A percentile compares a stretch with the other conserved stretches of the same genome.
Conservation (phyloP, 2,888 invertebrate genomes). For the Hermodice carunculata region DNA sequence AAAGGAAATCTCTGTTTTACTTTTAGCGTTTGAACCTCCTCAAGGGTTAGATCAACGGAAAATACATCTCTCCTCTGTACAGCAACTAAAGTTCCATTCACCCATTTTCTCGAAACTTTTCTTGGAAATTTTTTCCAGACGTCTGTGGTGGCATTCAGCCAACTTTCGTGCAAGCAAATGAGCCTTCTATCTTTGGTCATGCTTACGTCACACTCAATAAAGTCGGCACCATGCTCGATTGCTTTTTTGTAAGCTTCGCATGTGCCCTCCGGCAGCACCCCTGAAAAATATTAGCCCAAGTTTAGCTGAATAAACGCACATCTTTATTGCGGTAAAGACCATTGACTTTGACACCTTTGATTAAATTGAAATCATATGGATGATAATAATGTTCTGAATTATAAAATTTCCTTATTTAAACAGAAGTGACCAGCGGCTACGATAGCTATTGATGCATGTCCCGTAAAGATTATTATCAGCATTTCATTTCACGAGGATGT, state of each 20-base stretch:
- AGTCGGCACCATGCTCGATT: constrained; percentile 43
- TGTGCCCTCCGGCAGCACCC: constrained; percentile 45
- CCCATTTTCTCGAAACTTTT: no score
- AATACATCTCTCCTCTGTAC: constrained; percentile 22
- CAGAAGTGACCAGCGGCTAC: no score
- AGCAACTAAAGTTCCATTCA: constrained; percentile 20
- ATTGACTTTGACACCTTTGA: no score
- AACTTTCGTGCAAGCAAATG: constrained; percentile 39
- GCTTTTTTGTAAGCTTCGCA: constrained; percentile 34
- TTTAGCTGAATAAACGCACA: no score
- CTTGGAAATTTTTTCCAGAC: constrained; percentile 24
- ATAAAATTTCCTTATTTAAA: no score
- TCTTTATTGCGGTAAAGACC: no score
- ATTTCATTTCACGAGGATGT: no score
- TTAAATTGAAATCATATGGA: no score
- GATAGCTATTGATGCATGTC: no score
- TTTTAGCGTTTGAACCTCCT: constrained; percentile 32
- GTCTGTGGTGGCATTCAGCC: constrained; percentile 38
- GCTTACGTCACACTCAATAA: constrained; percentile 43
- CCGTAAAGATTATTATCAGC: no score
- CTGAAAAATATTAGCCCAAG: no score
- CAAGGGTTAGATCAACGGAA: constrained; percentile 42
- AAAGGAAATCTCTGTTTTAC: constrained; percentile 19
- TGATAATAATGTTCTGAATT: no score
- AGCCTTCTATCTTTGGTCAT: constrained; percentile 39